Percentiles rank a stretch among this genome's conserved stretches.
These are phyloP conservation scores for Solen grandis DNA, from an alignment of 1,140 invertebrate species.

Conservation along the genomic window DNA sequence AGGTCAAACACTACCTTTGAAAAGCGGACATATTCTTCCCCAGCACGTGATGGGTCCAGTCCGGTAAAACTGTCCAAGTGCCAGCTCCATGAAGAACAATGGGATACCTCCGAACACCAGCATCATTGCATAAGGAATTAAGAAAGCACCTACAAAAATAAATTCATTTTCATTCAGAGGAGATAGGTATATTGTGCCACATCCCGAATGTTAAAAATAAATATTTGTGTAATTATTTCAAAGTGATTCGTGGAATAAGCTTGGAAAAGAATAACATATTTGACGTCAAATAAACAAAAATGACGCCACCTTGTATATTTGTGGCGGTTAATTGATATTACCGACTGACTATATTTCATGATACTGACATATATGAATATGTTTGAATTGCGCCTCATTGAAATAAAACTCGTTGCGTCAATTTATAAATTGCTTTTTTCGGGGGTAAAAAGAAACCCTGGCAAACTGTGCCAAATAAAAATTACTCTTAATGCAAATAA, in stretches of 20 bases:
- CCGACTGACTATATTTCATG: too few relatives aligned
- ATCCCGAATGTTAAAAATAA: neutral
- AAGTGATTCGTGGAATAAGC: neutral
- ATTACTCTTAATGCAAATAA: too few relatives aligned
- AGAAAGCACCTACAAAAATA: slow-evolving; percentile 90
- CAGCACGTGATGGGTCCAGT: slow-evolving; percentile 83
- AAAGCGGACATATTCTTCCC: slow-evolving; percentile 81
- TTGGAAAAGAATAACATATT: neutral
- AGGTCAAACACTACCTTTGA: slow-evolving; percentile 72
- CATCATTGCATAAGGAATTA: slow-evolving; percentile 96
- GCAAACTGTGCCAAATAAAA: too few relatives aligned
- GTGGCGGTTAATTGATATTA: neutral
- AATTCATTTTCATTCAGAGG: too few relatives aligned
- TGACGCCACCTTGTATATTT: neutral
- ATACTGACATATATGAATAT: too few relatives aligned
- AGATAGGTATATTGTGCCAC: neutral
- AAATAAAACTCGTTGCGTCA: too few relatives aligned
- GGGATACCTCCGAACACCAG: slow-evolving; percentile 95
- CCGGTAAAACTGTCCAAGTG: slow-evolving; percentile 91
- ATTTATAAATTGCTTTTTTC: too few relatives aligned
- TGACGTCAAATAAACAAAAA: neutral
- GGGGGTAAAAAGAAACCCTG: too few relatives aligned
- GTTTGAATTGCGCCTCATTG: too few relatives aligned
- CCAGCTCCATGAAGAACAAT: slow-evolving; percentile 96
- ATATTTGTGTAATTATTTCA: too few relatives aligned